Evolutionary conservation across 2,113 vertebrate genomes (phyloP), one percentile per base, ranked within the genome.

Genomic region (Perca fluviatilis): DNA sequence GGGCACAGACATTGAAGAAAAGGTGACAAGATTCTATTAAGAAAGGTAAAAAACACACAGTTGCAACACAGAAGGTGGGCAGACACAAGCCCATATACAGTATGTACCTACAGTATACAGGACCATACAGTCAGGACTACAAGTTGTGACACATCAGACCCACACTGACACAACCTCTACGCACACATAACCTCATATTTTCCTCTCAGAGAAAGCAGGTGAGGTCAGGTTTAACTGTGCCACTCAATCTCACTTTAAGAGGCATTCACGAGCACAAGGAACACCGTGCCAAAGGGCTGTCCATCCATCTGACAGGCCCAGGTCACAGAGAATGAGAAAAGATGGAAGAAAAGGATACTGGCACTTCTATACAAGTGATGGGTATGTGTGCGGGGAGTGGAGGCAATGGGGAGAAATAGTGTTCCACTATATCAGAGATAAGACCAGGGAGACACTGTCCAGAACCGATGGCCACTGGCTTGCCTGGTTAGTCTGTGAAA

Each of bases 401-500:
- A 67, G 83, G 79, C 65, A 67, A 70, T 83, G 65, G 71, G 74
- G 57, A 80, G 76, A 92, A 86, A 91, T 87, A 89, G 80, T 53
- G 47, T 63, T 47, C 50, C 71, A 84, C 66, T 78, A 80, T 77
- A 82, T 89, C 79, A 88, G 68, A 67, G 65, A 23, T 50, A 67
- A 84, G 85, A 61, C 30, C 2, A 15, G 43, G 16, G 61, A 79
- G 76, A 82, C 4, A 27, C 46, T 79, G 83, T 64, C 66, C 70
- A 67, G 62, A 84, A 90, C 77, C 21, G 57, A 91, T 89, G 84
- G 86, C 83, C 80, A 56, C 21, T 47, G 72, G 79, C 74, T 71
- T 15, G 69, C 79, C 83, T 78, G 74, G 87, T 91, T 88, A 88
- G 78, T 68, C 51, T n/a, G 83, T 91, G 86, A 94, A 93, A 93